Conservation (phyloP, 2,113 vertebrate genomes). For the Hippocampus comes region DNA sequence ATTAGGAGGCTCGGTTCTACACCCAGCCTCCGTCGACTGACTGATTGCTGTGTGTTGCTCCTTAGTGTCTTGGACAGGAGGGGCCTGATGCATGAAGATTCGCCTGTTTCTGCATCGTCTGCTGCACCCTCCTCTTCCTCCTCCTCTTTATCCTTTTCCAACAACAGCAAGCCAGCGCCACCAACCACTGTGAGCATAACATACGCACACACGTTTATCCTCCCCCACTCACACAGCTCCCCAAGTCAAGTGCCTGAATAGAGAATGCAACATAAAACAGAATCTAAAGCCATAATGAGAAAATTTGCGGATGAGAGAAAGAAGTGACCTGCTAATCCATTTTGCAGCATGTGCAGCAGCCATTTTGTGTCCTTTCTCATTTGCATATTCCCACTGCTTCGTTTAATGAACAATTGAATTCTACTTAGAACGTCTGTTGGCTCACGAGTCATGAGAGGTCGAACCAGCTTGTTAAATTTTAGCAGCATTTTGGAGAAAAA, state of each 20-base stretch:
- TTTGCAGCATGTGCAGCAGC: not conserved
- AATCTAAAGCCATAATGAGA: slow-evolving; percentile 29
- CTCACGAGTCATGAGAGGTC: not conserved
- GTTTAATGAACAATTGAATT: not conserved
- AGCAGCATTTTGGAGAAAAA: not conserved
- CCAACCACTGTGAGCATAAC: slow-evolving; percentile 67
- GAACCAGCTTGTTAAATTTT: not conserved
- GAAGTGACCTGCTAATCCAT: not conserved
- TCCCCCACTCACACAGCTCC: not conserved
- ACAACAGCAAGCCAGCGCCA: slow-evolving; percentile 44
- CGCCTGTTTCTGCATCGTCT: slow-evolving; percentile 23
- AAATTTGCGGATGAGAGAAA: not conserved
- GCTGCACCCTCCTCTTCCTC: slow-evolving; percentile 24
- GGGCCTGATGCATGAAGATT: slow-evolving; percentile 66
- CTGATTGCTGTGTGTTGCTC: slow-evolving; percentile 29
- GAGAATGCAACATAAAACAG: slow-evolving; percentile 28
- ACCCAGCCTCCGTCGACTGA: slow-evolving; percentile 4
- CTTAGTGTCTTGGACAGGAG: slow-evolving; percentile 77
- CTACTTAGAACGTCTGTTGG: not conserved
- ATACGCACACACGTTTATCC: slow-evolving; percentile 1
- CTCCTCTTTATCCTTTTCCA: slow-evolving; percentile 24
- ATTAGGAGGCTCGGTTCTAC: too few species aligned
- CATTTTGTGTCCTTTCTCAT: not conserved
- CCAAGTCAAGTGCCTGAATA: slow-evolving; percentile 17
- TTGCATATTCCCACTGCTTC: too few species aligned